These are phyloP conservation scores for Chironomus riparius DNA, from an alignment of 2,888 invertebrate genomes.

Conservation along the genomic window DNA sequence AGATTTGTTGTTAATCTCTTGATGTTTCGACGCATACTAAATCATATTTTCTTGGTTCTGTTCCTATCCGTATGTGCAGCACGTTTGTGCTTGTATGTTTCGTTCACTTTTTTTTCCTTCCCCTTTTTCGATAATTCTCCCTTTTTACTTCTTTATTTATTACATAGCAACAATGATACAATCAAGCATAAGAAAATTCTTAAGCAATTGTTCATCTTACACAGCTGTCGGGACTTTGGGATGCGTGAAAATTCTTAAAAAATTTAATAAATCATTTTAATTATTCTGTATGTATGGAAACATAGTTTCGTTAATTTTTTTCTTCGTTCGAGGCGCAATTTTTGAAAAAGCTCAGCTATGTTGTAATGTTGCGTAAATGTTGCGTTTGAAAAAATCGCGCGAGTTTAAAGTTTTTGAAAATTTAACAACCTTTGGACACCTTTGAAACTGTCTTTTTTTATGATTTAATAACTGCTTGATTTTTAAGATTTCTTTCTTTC, in stretches of 20 bases:
- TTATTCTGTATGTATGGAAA: neutral
- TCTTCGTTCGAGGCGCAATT: neutral
- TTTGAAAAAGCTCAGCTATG: neutral
- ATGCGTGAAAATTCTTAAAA: neutral
- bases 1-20: conserved; percentile 2
- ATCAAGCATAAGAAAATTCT: neutral
- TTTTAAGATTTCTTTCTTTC: too few relatives aligned
- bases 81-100: neutral
- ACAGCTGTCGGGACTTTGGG: neutral
- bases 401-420: too few relatives aligned
- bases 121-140: neutral
- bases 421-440: too few relatives aligned
- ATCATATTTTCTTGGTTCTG: neutral
- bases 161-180: neutral
- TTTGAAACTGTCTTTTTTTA: too few relatives aligned
- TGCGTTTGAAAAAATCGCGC: too few relatives aligned
- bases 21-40: neutral
- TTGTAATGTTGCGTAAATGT: neutral
- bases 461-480: too few relatives aligned
- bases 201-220: neutral
- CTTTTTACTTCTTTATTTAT: neutral
- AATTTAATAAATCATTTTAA: neutral
- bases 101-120: neutral
- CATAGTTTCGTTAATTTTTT: neutral
- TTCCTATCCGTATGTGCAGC: neutral